A percentile compares a stretch with the other conserved stretches of the same genome.
phyloP scores from a whole-genome alignment of 1,140 invertebrate species.

The Drosophila bocki region DNA sequence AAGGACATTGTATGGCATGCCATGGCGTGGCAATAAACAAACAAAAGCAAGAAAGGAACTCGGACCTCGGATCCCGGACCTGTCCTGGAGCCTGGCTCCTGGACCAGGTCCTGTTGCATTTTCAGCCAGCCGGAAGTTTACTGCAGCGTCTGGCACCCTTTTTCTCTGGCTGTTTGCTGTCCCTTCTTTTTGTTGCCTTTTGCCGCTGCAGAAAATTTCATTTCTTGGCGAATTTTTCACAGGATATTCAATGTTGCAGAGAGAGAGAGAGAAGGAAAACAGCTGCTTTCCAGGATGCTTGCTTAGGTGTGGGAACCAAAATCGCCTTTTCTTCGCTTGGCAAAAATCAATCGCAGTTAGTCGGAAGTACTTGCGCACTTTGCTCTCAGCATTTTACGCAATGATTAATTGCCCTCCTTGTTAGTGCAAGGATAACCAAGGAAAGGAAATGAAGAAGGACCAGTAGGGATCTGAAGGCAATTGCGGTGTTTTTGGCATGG shows the following conservation, averaged over 20 bases:
- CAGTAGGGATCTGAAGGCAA: background rate
- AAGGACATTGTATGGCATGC: conserved; percentile 81
- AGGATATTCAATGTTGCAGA: conserved; percentile 32
- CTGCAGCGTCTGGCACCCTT: conserved; percentile 79
- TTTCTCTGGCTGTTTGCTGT: conserved; percentile 27
- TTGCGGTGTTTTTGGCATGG: background rate
- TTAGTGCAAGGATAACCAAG: conserved; percentile 4
- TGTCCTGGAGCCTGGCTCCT: conserved; percentile 41
- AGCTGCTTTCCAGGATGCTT: conserved; percentile 64
- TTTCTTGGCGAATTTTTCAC: conserved; percentile 78
- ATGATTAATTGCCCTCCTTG: conserved; percentile 63
- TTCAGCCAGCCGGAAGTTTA: conserved; percentile 79
- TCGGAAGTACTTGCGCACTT: conserved; percentile 66
- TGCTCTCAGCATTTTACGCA: conserved; percentile 41
- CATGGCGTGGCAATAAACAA: conserved; percentile 80
- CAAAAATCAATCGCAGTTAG: conserved; percentile 74
- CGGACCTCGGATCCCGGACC: conserved; percentile 15
- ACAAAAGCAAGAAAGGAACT: conserved; percentile 52
- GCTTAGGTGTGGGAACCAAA: conserved; percentile 70
- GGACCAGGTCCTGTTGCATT: conserved; percentile 76
- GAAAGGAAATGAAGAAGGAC: conserved; percentile 4
- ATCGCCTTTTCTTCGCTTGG: conserved; percentile 42
- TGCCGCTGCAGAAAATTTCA: conserved; percentile 61
- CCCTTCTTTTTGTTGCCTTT: conserved; percentile 26
- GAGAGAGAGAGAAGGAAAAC: conserved; percentile 3